Evolutionary conservation across 2,113 vertebrate genomes (phyloP).

Genomic region (Sander vitreus): DNA sequence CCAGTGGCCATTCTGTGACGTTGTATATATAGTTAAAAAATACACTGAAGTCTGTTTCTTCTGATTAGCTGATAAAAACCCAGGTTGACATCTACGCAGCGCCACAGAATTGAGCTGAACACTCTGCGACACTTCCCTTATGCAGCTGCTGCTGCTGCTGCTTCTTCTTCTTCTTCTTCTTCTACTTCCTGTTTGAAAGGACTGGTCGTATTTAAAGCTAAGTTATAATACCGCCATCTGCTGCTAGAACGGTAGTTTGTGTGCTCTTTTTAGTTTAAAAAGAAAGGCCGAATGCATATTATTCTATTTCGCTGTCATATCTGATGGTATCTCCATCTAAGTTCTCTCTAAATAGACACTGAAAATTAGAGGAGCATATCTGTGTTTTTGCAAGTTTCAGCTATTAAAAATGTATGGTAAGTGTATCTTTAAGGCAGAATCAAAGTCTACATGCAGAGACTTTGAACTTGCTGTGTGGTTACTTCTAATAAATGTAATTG

Average conservation of each 20-base stretch:
- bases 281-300: neutral
- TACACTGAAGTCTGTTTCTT: conserved; percentile 11
- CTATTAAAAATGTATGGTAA: neutral
- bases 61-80: conserved; percentile 66
- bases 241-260: neutral
- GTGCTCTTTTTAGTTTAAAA: neutral
- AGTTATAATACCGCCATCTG: conserved; percentile 26
- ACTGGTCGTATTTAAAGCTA: fast-evolving
- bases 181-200: neutral
- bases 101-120: conserved; percentile 8
- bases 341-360: neutral
- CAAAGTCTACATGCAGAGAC: neutral
- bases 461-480: too few species aligned
- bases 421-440: neutral
- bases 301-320: neutral
- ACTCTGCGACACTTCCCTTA: conserved; percentile 73
- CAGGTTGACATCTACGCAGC: conserved; percentile 41
- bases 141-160: too few species aligned
- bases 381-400: neutral
- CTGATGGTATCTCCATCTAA: neutral
- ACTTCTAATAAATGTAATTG: too few species aligned
- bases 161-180: conserved; percentile 46
- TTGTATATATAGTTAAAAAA: conserved; percentile 39
- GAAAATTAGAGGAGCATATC: neutral
- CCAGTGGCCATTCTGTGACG: conserved; percentile 83